These are phyloP conservation scores for Trachelus troglodyta DNA, from an alignment of 2,888 invertebrate genomes.

Conservation along the genomic window DNA sequence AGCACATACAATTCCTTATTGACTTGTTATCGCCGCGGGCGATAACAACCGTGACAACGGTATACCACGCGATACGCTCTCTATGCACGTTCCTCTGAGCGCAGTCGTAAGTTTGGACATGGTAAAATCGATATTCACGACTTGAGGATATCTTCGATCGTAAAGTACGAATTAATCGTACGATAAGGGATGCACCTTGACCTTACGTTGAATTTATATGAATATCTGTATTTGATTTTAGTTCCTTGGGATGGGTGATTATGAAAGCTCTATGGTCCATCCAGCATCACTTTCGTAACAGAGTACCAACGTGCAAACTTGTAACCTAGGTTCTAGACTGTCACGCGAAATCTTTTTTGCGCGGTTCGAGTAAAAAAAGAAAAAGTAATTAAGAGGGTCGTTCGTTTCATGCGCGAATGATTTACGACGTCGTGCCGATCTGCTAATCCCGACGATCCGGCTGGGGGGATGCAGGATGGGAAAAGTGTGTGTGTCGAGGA, in stretches of 20 bases:
- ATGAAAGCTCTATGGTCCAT: background rate
- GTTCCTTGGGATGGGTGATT: background rate
- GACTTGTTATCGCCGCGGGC: conserved; percentile 31
- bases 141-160: background rate
- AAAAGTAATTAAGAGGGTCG: background rate
- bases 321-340: background rate
- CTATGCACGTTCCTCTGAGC: background rate
- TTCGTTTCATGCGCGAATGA: background rate
- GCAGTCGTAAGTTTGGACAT: background rate
- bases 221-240: background rate
- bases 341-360: background rate
- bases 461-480: too few relatives aligned
- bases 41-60: background rate
- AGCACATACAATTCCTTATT: conserved; percentile 34
- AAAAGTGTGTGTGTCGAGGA: background rate
- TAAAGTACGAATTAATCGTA: background rate
- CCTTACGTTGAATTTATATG: background rate
- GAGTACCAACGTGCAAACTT: background rate
- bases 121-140: background rate
- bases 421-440: background rate
- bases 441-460: background rate
- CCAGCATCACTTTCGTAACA: background rate
- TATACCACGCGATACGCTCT: background rate
- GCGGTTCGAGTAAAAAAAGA: background rate
- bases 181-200: background rate